Evolutionary conservation across 2,888 invertebrate species (phyloP).

Genomic region (Rotaria socialis): DNA sequence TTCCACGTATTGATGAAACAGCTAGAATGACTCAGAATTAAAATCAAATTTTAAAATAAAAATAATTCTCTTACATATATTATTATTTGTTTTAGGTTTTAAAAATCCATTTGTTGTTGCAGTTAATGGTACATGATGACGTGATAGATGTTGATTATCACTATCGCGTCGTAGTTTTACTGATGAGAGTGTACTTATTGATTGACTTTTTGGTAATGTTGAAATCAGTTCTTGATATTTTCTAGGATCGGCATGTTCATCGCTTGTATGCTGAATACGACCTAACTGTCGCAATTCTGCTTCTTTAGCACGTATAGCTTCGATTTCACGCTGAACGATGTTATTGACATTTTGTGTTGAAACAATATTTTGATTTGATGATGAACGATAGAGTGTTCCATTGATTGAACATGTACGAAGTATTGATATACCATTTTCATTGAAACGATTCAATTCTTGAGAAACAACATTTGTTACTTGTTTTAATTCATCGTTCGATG

Average conservation of each 20-base stretch:
- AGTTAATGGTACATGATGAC: not conserved
- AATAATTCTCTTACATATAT: not conserved
- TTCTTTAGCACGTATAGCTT: conserved; percentile 14
- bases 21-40: not conserved
- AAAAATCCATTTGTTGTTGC: not conserved
- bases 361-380: conserved; percentile 4
- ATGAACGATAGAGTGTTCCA: not conserved
- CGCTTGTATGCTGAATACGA: conserved; percentile 21
- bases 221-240: conserved; percentile 18
- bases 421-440: not conserved
- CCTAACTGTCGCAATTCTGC: not conserved
- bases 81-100: not conserved
- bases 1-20: not conserved
- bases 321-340: conserved; percentile 32
- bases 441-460: conserved; percentile 26
- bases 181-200: not conserved
- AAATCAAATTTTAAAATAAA: not conserved
- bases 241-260: conserved; percentile 33
- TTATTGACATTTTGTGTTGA: not conserved
- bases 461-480: not conserved
- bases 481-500: not conserved
- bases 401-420: not conserved
- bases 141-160: not conserved
- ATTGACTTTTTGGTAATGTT: conserved; percentile 34
- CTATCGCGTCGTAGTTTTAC: not conserved